phyloP scores from a whole-genome alignment of 2,797 vertebrate genomes.

The Esox lucius region DNA sequence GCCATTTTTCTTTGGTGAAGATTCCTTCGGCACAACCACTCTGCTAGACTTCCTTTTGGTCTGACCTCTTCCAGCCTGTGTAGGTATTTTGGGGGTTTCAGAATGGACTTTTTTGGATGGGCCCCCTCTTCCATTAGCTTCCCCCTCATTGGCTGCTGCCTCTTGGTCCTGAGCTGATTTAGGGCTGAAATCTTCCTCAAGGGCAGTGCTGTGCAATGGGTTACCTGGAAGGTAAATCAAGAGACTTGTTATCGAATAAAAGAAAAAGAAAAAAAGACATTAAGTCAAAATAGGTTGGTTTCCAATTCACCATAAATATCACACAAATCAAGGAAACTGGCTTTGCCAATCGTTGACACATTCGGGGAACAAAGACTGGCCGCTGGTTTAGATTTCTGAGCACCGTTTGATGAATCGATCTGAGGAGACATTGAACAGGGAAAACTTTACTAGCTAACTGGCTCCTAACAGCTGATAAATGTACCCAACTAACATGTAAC shows the following conservation, averaged over 20 bases:
- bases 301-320: slow-evolving; percentile 32
- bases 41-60: neutral
- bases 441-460: neutral
- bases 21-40: neutral
- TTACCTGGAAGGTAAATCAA: slow-evolving; percentile 40
- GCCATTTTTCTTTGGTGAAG: slow-evolving; percentile 11
- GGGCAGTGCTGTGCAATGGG: slow-evolving; percentile 57
- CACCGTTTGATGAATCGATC: neutral
- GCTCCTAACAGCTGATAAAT: neutral
- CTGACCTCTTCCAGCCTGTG: neutral
- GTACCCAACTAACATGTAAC: neutral
- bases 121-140: neutral
- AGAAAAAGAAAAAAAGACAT: too few species aligned
- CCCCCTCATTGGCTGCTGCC: neutral
- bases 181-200: slow-evolving; percentile 49
- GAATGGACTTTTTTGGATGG: neutral
- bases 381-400: slow-evolving; percentile 2
- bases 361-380: slow-evolving; percentile 26
- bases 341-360: slow-evolving; percentile 54
- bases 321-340: slow-evolving; percentile 49
- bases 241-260: neutral
- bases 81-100: neutral
- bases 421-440: neutral
- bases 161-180: neutral
- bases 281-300: too few species aligned